Conservation (phyloP, 2,888 invertebrate genomes). For the Harpalus rufipes region DNA sequence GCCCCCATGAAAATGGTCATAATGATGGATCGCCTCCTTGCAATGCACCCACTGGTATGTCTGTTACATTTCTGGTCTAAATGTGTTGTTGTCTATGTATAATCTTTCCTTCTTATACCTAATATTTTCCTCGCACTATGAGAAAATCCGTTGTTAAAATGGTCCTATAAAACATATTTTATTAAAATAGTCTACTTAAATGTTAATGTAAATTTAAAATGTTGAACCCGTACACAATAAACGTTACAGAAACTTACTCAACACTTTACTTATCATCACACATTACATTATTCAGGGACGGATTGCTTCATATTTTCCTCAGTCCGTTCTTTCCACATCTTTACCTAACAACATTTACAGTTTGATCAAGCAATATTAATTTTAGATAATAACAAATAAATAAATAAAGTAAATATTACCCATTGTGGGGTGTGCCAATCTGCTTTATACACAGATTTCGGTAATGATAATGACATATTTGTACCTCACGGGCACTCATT, state of each 20-base stretch:
- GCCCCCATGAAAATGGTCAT: constrained; percentile 71
- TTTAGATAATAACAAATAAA: too few relatives aligned
- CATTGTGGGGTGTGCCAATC: too few relatives aligned
- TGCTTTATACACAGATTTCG: too few relatives aligned
- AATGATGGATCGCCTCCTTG: constrained; percentile 70
- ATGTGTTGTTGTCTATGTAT: constrained; percentile 39
- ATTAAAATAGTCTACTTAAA: constrained; percentile 37
- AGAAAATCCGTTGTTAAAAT: constrained; percentile 43
- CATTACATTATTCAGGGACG: constrained; percentile 33
- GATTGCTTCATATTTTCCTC: constrained; percentile 17
- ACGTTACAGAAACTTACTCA: constrained; percentile 43
- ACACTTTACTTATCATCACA: constrained; percentile 53
- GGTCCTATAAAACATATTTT: constrained; percentile 43
- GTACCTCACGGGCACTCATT: too few relatives aligned
- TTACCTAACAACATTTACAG: constrained; percentile 1
- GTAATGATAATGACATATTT: too few relatives aligned
- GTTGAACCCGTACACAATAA: constrained; percentile 42
- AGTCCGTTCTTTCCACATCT: constrained; percentile 18
- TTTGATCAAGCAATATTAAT: constrained; percentile 17
- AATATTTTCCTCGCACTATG: constrained; percentile 7
- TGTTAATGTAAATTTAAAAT: constrained; percentile 46
- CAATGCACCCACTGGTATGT: constrained; percentile 70
- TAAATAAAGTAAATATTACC: too few relatives aligned
- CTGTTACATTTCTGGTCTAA: constrained; percentile 44
- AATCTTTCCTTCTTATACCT: constrained; percentile 12